Evolutionary conservation across 2,113 vertebrate species (phyloP), one percentile per base, ranked within the genome.

Genomic region (Axis porcinus): DNA sequence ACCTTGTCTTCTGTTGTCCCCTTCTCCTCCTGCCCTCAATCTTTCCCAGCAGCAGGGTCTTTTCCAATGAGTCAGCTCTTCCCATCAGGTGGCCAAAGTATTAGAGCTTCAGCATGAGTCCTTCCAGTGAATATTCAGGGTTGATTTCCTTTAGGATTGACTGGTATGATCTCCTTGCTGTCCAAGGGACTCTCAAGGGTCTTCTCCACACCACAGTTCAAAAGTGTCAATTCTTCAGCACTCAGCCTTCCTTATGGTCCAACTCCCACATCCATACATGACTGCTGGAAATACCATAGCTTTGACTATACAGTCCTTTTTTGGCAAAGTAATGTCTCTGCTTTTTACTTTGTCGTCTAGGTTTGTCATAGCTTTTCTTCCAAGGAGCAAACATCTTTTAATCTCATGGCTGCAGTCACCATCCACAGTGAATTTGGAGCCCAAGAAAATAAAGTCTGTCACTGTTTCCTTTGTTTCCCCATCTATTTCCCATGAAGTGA

Each of bases 1-100:
- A 21, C 17, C n/a, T 19, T 36, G 9, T 19, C 64, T 11, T 67
- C 17, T 36, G n/a, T 9, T 0, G 1, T 21, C 4, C 33, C 64
- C 33, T 67, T 67, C 17, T 64, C 60, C 58, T 30, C 60, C 60
- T 67, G 33, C 64, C 17, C 10, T 36, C 64, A 21, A 11, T 67
- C 13, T 67, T 67, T 36, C 64, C 9, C 33, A 67, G 4, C 17
- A 36, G 10, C n/a, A 36, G 17, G 8, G 64, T 67, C 17, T 67
- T 67, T 67, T 21, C 64, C 33, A 67, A 36, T 67, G n/a, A 36
- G 64, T 67, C 64, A 67, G 17, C 17, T 36, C 64, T 67, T 67
- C 17, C 17, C 33, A 36, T 67, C 64, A 67, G 64, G 17, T 36
- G 64, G 17, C 64, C 64, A 36, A 36, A 67, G 64, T 36, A 67